Base-by-base conservation (phyloP, 2,888 invertebrate species). In the Chalcosyrphus nemorum region DNA sequence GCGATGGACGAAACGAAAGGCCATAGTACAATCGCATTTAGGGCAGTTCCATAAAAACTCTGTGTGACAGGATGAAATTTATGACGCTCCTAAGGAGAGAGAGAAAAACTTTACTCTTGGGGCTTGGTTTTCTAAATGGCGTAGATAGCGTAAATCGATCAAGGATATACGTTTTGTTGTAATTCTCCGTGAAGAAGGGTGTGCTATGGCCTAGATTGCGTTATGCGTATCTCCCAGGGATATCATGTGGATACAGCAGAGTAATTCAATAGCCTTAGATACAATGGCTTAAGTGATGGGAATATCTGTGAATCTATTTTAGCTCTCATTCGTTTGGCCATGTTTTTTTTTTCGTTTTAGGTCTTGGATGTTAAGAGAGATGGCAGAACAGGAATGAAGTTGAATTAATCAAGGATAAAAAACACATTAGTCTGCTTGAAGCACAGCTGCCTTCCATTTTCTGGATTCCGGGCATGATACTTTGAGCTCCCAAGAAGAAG, bases 11-110 rank as follows among this genome's bases (percentile, higher is more conserved):
- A 72, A 68, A 45, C 27, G 70, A 71, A 66, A 45, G 61, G 50
- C 63, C 29, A 72, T 72, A 84, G 54, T 68, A n/a, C 54, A 65
- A 80, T 56, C 80, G 57, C 65, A 80, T 84, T 84, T 75, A 75
- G 78, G 84, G 84, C 84, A 84, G 59, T 84, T 54, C 68, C 70
- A 84, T 80, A 70, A 84, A 78, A 84, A 84, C 17, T n/a, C n/a
- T 71, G 52, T 84, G 70, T 80, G 84, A 84, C 84, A 84, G 84
- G 78, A 74, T 70, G 35, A 65, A 80, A 84, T 84, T 84, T 78
- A 84, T 84, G 21, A 7, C 72, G 11, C 72, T 66, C 7, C 52
- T 61, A 38, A 54, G 68, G 84, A 78, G 24, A n/a, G n/a, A n/a
- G n/a, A n/a, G n/a, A n/a, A n/a, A 65, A 84, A 77, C 61, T 72